Percentiles rank a stretch among this genome's conserved stretches.
Conservation (phyloP, 2,113 vertebrate species). For the Hippotragus niger region DNA sequence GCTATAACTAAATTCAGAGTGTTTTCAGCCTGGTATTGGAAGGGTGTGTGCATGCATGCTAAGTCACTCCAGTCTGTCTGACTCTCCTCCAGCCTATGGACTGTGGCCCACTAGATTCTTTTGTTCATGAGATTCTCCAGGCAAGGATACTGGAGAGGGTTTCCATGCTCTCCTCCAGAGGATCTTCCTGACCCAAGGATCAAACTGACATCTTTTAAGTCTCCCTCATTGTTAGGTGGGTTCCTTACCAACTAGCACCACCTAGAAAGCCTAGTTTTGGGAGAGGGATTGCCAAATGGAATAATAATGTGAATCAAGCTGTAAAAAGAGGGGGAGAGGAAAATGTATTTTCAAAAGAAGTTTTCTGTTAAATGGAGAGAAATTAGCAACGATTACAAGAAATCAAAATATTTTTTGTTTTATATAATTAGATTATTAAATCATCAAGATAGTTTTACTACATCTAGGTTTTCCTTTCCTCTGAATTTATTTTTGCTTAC, state of each 20-base stretch:
- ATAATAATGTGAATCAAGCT: neutral
- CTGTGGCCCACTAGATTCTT: neutral
- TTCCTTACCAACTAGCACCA: neutral
- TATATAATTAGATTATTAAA: neutral
- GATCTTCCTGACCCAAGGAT: neutral
- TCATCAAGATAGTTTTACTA: neutral
- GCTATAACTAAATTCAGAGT: neutral
- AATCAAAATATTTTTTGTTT: neutral
- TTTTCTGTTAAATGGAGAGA: neutral
- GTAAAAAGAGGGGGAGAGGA: neutral
- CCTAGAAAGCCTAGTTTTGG: neutral
- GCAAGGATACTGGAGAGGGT: neutral
- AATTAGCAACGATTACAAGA: neutral
- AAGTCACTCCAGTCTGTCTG: neutral
- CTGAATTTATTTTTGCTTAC: neutral
- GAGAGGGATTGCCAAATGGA: neutral
- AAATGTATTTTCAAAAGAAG: neutral
- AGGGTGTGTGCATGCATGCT: neutral
- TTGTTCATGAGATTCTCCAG: neutral
- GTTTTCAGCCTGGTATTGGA: neutral
- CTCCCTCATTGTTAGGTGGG: neutral
- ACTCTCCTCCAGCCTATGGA: neutral
- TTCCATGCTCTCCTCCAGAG: neutral
- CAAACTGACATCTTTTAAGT: neutral
- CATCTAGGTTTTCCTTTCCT: neutral